These are phyloP conservation scores for Rachycentron canadum DNA, from an alignment of 2,797 vertebrate genomes.

Conservation along the genomic window DNA sequence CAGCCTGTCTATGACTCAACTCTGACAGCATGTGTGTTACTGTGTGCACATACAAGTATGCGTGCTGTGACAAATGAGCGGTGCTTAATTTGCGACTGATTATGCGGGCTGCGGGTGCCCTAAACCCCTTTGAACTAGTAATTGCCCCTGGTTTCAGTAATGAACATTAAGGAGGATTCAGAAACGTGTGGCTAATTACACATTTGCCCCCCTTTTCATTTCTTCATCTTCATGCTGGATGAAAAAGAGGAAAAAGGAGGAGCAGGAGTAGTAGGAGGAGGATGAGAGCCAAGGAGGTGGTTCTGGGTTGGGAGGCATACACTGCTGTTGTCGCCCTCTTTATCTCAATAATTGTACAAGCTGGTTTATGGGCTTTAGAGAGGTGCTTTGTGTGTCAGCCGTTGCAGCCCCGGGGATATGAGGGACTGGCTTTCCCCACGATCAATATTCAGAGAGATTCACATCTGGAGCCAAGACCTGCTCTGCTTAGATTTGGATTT, in stretches of 20 bases:
- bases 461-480: slow-evolving; percentile 91
- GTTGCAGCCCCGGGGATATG: slow-evolving; percentile 86
- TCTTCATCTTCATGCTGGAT: slow-evolving; percentile 66
- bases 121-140: slow-evolving; percentile 99
- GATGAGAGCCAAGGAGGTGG: slow-evolving; percentile 77
- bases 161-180: slow-evolving; percentile 98
- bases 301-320: slow-evolving; percentile 82
- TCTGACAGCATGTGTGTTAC: slow-evolving; percentile 83
- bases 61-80: slow-evolving; percentile 96
- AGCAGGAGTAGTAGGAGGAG: slow-evolving; percentile 65
- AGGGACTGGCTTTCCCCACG: slow-evolving; percentile 82
- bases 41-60: slow-evolving; percentile 47
- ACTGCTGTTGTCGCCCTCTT: slow-evolving; percentile 84
- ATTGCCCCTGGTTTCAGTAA: slow-evolving; percentile 99
- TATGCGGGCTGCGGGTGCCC: slow-evolving; percentile 97
- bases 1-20: slow-evolving; percentile 93
- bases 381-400: slow-evolving; percentile 85
- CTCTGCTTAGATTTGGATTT: slow-evolving; percentile 85
- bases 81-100: slow-evolving; percentile 97
- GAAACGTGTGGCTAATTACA: slow-evolving; percentile 97
- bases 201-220: slow-evolving; percentile 86
- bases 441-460: slow-evolving; percentile 96
- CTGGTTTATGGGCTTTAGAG: slow-evolving; percentile 87
- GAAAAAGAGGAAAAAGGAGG: slow-evolving; percentile 72
- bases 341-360: slow-evolving; percentile 90